Evolutionary conservation across 2,888 invertebrate species (phyloP), one percentile per base, ranked within the genome.

Genomic region (Tenthredo mesomela): DNA sequence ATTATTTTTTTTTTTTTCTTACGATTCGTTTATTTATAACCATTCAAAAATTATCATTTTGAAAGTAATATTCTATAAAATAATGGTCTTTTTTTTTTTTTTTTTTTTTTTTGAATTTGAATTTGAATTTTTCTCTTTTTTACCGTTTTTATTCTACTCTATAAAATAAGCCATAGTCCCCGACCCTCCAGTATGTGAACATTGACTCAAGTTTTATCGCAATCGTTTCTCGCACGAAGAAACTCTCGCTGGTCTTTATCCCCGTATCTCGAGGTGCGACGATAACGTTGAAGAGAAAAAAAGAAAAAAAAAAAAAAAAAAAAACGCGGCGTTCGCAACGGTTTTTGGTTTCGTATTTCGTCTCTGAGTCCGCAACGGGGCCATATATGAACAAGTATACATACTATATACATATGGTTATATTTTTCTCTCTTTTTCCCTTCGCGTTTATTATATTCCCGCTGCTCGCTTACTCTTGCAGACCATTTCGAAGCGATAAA

Each of bases 301-400:
- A 47, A 47, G 2, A 10, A 47, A 3, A 12, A 15, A 47, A 15
- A 15, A 15, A 15, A 47, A 0, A 47, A 15, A 12, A 15, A 15
- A 15, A 58, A 58, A 40, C 58, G 25, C 37, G 1, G 37, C 37
- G 80, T 80, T 80, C 29, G 80, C 80, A 80, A 80, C 80, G 58
- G 80, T 80, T 80, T 77, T 61, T 54, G 25, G 80, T 80, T 61
- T 80, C 80, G 25, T 61, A 61, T 80, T 80, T 80, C 80, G 37
- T 80, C 61, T 15, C 25, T 21, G n/a, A 10, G 15, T n/a, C 37
- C 10, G 9, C 58, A 9, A 29, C 0, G 10, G 43, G 6, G 18
- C 70, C 70, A n/a, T 37, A 18, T 37, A 37, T 37, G 37, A 18
- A 4, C 33, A 37, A 18, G 25, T 73, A 21, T 37, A 7, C 12